phyloP scores from a whole-genome alignment of 2,888 invertebrate species.

The Erebia palarica region DNA sequence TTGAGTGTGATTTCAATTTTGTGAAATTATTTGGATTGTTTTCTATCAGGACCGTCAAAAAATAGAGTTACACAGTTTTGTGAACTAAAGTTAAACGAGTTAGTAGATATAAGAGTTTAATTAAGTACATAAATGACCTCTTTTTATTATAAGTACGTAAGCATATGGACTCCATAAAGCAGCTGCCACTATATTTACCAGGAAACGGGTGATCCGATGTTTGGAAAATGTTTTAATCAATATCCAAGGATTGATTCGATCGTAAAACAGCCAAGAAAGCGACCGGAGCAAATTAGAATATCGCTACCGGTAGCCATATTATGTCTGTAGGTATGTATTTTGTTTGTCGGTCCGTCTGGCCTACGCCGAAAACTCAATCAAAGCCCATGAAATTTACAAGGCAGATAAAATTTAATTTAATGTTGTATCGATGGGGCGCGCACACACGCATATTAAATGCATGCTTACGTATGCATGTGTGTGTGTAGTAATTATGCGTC shows the following conservation, averaged over 20 bases:
- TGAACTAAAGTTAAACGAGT: no score
- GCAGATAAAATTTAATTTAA: conserved; percentile 78
- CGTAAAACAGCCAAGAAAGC: conserved; percentile 51
- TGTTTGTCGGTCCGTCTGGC: conserved; percentile 44
- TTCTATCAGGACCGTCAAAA: no score
- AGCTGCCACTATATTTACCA: conserved; percentile 22
- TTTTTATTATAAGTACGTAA: neutral
- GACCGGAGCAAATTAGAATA: conserved; percentile 62
- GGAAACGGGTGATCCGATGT: conserved; percentile 12
- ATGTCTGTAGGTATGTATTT: conserved; percentile 3
- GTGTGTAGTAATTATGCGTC: conserved; percentile 79
- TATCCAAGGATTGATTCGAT: conserved; percentile 47
- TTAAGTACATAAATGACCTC: neutral
- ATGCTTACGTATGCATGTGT: conserved; percentile 55
- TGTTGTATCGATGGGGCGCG: conserved; percentile 68
- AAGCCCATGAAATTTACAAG: conserved; percentile 76
- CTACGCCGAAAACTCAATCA: conserved; percentile 70
- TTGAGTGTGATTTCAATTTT: no score
- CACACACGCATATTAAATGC: conserved; percentile 46
- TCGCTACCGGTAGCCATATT: conserved; percentile 58
- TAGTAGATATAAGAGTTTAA: neutral
- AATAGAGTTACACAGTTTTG: no score
- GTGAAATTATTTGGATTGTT: no score
- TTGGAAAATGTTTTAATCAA: conserved; percentile 52
- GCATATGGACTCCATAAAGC: conserved; percentile 4